Evolutionary conservation across 2,797 vertebrate genomes (phyloP), one percentile per base, ranked within the genome.

Genomic region (Pangasius mekongensis): DNA sequence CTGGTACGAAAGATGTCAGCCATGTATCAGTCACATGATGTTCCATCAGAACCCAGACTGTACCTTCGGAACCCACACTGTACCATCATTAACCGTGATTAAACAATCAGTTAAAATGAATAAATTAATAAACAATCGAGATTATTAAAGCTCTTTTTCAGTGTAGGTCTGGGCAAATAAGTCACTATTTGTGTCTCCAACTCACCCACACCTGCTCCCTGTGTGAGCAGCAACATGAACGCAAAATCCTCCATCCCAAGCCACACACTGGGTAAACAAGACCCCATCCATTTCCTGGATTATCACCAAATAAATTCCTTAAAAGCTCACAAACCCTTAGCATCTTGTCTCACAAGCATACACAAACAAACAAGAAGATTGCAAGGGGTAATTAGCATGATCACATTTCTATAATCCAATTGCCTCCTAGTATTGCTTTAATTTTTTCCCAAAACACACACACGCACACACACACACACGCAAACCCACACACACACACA

Each of bases 371-470:
- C 47, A 52, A 77, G 30, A 77, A 49, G 71, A 39, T 73, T 73
- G 71, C 71, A 73, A 73, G 67, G 71, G 36, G 36, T 43, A 73
- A 73, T 73, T 49, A 78, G 27, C 52, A 56, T 78, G 13, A 10
- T 58, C 33, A 58, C 30, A 39, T 81, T 60, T 58, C 8, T 58
- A 0, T 60, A 81, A 81, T 80, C 52, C 52, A 80, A 36, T 80
- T 80, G 52, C 30, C n/a, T 52, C 24, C n/a, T 78, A 30, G 2
- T 49, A 7, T 52, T 78, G n/a, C 20, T 66, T 16, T 77, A 77
- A 52, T 39, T 69, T 73, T 73, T 30, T 83, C 22, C 16, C 84
- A 49, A 27, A 71, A 86, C 69, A 43, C 69, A 56, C 54, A 18
- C 54, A 56, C 16, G 0, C 54, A 5, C 54, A 56, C 54, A 56